These are phyloP conservation scores for Haliclystus octoradiatus DNA, from an alignment of 30 jellyfish, hydroid and myxozoan genomes.

Conservation along the genomic window DNA sequence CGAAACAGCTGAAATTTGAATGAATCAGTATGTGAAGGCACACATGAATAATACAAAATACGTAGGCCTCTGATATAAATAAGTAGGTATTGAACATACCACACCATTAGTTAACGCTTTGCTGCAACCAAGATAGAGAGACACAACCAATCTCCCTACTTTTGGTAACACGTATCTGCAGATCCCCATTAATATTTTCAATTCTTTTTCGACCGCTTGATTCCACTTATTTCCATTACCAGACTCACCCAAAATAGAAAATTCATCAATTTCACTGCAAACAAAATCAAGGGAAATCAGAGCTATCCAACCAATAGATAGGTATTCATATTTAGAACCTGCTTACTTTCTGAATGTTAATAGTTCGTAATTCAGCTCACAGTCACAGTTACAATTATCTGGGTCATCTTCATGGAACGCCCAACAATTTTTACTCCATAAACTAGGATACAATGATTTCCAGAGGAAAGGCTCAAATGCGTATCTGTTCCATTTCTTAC, in stretches of 20 bases:
- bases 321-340: not conserved
- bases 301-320: not conserved
- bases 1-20: slow-evolving; percentile 54
- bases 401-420: slow-evolving; percentile 49
- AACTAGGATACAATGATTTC: slow-evolving; percentile 61
- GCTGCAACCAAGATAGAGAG: slow-evolving; percentile 83
- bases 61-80: too few species aligned
- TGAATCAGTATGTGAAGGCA: not conserved
- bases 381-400: slow-evolving; percentile 81
- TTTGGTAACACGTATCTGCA: slow-evolving; percentile 60
- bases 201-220: slow-evolving; percentile 24
- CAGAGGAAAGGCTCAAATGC: slow-evolving; percentile 52
- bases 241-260: slow-evolving; percentile 13
- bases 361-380: slow-evolving; percentile 76
- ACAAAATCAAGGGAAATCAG: not conserved
- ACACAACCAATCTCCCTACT: slow-evolving; percentile 65
- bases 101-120: slow-evolving; percentile 82
- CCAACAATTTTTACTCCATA: slow-evolving; percentile 89
- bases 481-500: slow-evolving; percentile 24
- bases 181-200: slow-evolving; percentile 49
- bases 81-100: slow-evolving; percentile 28
- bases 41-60: too few species aligned
- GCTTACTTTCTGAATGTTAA: slow-evolving; percentile 65
- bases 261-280: slow-evolving; percentile 38
- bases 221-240: slow-evolving; percentile 20